Base-by-base conservation (phyloP, 2,113 vertebrate genomes). In the Artemisiospiza belli region DNA sequence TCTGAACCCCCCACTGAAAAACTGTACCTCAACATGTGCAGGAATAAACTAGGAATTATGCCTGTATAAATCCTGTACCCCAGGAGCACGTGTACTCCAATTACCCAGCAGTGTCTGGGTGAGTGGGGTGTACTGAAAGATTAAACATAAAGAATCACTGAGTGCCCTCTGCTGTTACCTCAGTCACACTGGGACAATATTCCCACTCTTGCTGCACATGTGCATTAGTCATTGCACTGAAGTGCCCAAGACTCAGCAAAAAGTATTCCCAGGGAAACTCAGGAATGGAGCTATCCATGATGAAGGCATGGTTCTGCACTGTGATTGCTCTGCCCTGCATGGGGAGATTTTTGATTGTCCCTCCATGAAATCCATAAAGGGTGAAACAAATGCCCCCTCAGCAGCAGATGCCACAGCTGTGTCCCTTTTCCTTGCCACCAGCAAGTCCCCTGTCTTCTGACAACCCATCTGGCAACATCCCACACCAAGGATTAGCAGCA, bases 151-250 rank as follows among this genome's bases (percentile, higher is more conserved):
- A 91, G 89, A 59, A 58, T 63, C 59, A 37, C 3, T 66, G 79
- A 95, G 74, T 97, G 96, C 96, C 97, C 96, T 97, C 97, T 97
- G 78, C 96, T 87, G 96, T 86, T 96, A 62, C 58, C 30, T 90
- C 23, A 10, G 23, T 46, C 35, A 43, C 49, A 58, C 44, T 37
- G 58, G 85, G 66, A 83, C 23, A 41, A 2, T 13, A 41, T 54
- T 88, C 68, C 44, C 47, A 9, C 22, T 69, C n/a, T 17, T 33
- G 27, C 20, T 27, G 14, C 47, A 10, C 3, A 3, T 1, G 15
- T 20, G 22, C 43, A 21, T 67, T 43, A 52, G 20, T 25, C 52
- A 31, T 24, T 44, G 35, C 82, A 78, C 17, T 1, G 1, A 63
- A 64, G 44, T 27, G 47, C 33, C 86, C 76, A 91, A 95, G 43